phyloP scores from a whole-genome alignment of 1,140 invertebrate genomes.

The Metaphire vulgaris region DNA sequence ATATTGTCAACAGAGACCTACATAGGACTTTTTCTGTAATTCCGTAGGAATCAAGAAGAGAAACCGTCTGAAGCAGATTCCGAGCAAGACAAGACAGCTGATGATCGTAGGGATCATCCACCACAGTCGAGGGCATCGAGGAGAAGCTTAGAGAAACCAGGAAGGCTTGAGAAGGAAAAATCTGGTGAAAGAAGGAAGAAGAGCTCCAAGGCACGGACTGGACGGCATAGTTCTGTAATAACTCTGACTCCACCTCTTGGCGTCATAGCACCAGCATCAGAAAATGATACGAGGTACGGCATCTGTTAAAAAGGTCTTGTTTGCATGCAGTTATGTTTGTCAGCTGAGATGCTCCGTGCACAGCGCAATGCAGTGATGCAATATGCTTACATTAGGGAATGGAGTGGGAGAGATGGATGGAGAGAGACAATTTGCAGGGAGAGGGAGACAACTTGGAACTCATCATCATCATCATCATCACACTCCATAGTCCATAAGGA shows the following conservation, averaged over 20 bases:
- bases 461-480: no score
- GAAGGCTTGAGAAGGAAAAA: slow-evolving; percentile 24
- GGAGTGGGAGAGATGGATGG: no score
- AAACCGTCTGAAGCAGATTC: slow-evolving; percentile 41
- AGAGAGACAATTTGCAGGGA: no score
- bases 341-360: no score
- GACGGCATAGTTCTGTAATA: slow-evolving; percentile 11
- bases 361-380: no score
- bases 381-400: no score
- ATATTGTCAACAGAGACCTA: no score
- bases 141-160: slow-evolving; percentile 27
- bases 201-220: slow-evolving; percentile 41
- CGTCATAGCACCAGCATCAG: slow-evolving; percentile 42
- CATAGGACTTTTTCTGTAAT: no score
- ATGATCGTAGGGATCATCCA: slow-evolving; percentile 42
- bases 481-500: no score
- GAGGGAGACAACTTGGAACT: no score
- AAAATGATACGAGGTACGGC: slow-evolving; percentile 44
- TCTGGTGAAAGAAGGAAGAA: slow-evolving; percentile 31
- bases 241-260: slow-evolving; percentile 42
- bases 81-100: slow-evolving; percentile 46
- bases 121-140: slow-evolving; percentile 34
- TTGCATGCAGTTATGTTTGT: no score
- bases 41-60: slow-evolving; percentile 41
- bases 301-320: no score